phyloP scores from a whole-genome alignment of 2,113 vertebrate genomes.

The Regulus satrapa region DNA sequence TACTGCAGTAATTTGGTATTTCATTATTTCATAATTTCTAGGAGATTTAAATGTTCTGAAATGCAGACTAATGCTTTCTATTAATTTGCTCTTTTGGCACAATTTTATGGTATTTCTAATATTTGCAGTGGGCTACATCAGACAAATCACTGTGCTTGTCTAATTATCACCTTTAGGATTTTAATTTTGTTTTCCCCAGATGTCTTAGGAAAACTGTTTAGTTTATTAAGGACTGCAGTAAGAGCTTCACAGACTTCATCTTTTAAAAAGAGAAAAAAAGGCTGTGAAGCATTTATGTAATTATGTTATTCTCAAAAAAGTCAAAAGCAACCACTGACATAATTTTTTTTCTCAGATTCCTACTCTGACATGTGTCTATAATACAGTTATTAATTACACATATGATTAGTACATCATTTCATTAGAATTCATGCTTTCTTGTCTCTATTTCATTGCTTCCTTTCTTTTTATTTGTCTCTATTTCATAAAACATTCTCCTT shows the following conservation, averaged over 20 bases:
- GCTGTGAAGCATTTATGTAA: neutral
- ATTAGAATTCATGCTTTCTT: neutral
- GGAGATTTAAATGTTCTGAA: neutral
- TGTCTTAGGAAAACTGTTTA: neutral
- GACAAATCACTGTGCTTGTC: neutral
- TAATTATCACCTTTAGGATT: neutral
- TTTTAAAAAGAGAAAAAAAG: neutral
- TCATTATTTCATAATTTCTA: neutral
- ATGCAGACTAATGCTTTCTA: neutral
- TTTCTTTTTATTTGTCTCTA: neutral
- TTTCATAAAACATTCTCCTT: neutral
- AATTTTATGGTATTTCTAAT: neutral
- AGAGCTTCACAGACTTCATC: neutral
- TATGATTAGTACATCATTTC: rapidly evolving
- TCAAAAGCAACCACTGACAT: neutral
- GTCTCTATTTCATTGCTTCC: neutral
- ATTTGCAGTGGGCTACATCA: neutral
- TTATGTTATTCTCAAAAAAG: neutral
- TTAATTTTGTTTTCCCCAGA: neutral
- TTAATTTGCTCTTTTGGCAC: neutral
- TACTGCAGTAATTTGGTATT: neutral
- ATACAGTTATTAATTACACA: neutral
- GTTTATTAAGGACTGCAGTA: neutral
- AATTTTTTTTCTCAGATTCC: neutral
- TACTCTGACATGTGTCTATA: neutral